These are phyloP conservation scores for Cartodere bifasciata DNA, from an alignment of 2,888 invertebrate species.

Conservation along the genomic window DNA sequence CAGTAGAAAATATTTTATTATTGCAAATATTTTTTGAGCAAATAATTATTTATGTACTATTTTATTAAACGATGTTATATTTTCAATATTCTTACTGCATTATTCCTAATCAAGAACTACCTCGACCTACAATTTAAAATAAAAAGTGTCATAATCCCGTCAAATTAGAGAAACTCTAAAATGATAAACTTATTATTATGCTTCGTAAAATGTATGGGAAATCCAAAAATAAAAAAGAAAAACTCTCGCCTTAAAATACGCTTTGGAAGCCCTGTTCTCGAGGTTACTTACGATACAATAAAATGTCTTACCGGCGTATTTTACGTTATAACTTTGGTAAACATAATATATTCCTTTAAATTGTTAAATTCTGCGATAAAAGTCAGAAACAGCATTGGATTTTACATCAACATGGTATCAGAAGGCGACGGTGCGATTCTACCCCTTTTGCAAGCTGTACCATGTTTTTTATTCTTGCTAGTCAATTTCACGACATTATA, in stretches of 20 bases:
- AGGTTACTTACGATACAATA: constrained; percentile 21
- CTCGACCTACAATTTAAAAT: too few relatives aligned
- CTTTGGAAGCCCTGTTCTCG: constrained; percentile 23
- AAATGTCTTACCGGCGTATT: constrained; percentile 20
- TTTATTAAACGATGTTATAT: too few relatives aligned
- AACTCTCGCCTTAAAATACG: constrained; percentile 14
- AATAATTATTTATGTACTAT: too few relatives aligned
- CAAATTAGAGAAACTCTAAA: too few relatives aligned
- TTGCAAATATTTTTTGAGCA: too few relatives aligned
- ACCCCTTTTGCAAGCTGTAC: constrained; percentile 19
- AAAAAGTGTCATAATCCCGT: too few relatives aligned
- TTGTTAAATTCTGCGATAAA: constrained; percentile 22
- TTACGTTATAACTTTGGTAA: constrained; percentile 15
- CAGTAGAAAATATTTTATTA: constrained; percentile 33
- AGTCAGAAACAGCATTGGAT: constrained; percentile 24
- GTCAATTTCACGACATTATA: constrained; percentile 20
- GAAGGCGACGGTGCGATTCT: constrained; percentile 27
- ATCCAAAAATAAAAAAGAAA: constrained; percentile 11
- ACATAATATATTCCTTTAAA: constrained; percentile 21
- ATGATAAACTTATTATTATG: too few relatives aligned
- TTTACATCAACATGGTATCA: constrained; percentile 30
- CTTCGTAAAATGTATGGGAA: constrained; percentile 7
- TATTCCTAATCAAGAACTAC: too few relatives aligned
- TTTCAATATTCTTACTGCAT: too few relatives aligned
- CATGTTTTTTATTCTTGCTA: constrained; percentile 22